Conservation (phyloP, 1,140 invertebrate species). For the Theocolax elegans region DNA sequence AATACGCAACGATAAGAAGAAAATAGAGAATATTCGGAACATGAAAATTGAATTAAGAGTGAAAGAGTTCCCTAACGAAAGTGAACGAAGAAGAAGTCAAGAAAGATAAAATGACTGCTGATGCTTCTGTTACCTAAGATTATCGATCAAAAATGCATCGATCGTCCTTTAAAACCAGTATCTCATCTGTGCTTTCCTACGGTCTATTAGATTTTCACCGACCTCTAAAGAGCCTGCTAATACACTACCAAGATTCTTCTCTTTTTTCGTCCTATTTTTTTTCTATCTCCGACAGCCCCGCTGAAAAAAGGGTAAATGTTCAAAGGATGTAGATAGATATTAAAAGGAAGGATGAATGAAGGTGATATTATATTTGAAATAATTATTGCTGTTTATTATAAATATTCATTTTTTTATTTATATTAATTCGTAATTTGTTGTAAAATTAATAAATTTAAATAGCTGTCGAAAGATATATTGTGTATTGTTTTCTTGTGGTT, state of each 20-base stretch:
- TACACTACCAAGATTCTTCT: background rate
- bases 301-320: background rate
- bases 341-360: background rate
- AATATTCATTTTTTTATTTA: no score
- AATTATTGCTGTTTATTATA: no score
- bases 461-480: no score
- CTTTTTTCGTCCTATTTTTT: slow-evolving; percentile 2
- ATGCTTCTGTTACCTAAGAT: background rate
- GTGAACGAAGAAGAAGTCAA: background rate
- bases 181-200: slow-evolving; percentile 54
- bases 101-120: no score
- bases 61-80: background rate
- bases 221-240: slow-evolving; percentile 42
- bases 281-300: background rate
- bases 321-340: slow-evolving; percentile 27
- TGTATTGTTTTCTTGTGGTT: no score
- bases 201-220: slow-evolving; percentile 62
- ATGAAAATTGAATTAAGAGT: no score
- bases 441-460: no score
- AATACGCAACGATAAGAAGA: no score
- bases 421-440: no score
- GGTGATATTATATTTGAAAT: no score
- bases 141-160: slow-evolving; percentile 17
- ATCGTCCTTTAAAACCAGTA: slow-evolving; percentile 53
- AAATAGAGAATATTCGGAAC: no score